Base-by-base conservation (phyloP, 2,113 vertebrate species). In the Thalassarche chlororhynchos region DNA sequence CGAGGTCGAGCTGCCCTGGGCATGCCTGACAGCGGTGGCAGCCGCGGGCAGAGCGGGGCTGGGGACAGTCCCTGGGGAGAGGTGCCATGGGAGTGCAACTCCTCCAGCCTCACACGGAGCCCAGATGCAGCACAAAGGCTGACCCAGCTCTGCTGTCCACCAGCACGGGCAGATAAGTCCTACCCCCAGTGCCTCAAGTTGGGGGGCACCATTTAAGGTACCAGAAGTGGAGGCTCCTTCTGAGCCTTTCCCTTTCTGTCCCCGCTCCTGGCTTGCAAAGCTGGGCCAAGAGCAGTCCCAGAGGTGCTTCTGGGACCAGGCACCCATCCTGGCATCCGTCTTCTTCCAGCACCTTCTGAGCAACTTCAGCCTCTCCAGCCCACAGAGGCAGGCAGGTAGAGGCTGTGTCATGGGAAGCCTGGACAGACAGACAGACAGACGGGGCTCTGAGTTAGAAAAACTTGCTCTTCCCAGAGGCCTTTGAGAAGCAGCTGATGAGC, bases 271-370 rank as follows among this genome's bases (percentile, higher is more conserved):
- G 9, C 32, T 60, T 86, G 66, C 44, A 69, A 69, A 94, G 29
- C 8, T 47, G 42, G 19, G 55, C 31, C 14, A 16, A 40, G 32
- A 72, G 44, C 31, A 34, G 13, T 58, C 29, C 68, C 18, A 19
- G 49, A 75, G 51, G 26, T 52, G 34, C 8, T 40, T 5, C 46
- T 34, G n/a, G 46, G 28, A 71, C 46, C 51, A 44, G 17, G 42
- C 10, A 47, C 26, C 28, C n/a, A 51, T 32, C 24, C 70, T 54
- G 26, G n/a, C 31, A 46, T 16, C 0, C 0, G 1, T 36, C 24
- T 31, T 87, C 36, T 78, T 65, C 58, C 32, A 75, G 70, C 17
- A 58, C 23, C n/a, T 83, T 80, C 86, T 20, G 64, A 55, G 54
- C 4, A 11, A 28, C 52, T 34, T 58, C 42, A 82, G 76, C 66